A percentile compares a stretch with the other conserved stretches of the same genome.
phyloP scores from a whole-genome alignment of 2,113 vertebrate species.

The Tychaedon coryphoeus region DNA sequence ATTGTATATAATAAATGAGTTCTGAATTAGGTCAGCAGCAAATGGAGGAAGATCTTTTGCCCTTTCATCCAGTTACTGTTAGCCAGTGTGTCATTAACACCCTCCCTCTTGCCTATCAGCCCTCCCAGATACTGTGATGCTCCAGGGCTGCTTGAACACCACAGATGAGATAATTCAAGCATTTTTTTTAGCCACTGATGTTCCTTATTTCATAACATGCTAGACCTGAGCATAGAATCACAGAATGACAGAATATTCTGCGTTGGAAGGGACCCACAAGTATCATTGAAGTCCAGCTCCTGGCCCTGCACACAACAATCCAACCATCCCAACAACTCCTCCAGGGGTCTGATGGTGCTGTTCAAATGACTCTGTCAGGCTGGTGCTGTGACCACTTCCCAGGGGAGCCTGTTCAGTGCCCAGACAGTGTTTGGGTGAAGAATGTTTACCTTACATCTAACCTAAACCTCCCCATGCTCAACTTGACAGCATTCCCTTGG shows the following conservation, averaged over 20 bases:
- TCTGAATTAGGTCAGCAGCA: not conserved
- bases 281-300: not conserved
- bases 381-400: not conserved
- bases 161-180: too few relatives aligned
- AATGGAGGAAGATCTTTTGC: not conserved
- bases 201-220: too few relatives aligned
- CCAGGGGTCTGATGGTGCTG: not conserved
- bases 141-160: not conserved
- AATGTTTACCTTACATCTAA: not conserved
- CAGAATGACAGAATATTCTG: not conserved
- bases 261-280: not conserved
- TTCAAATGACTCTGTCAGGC: not conserved
- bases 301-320: too few relatives aligned
- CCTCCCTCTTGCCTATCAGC: not conserved
- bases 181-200: too few relatives aligned
- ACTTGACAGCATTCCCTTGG: too few relatives aligned
- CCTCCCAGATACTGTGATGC: not conserved
- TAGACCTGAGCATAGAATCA: not conserved
- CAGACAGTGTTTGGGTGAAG: not conserved
- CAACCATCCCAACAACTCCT: not conserved
- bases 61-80: not conserved
- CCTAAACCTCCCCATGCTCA: too few relatives aligned
- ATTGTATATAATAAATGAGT: constrained; percentile 1
- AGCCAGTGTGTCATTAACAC: not conserved
- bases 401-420: not conserved